Percentiles rank a stretch among this genome's conserved stretches.
These are phyloP conservation scores for Ophthalmolycus amberensis DNA, from an alignment of 2,113 vertebrate genomes.

Conservation along the genomic window DNA sequence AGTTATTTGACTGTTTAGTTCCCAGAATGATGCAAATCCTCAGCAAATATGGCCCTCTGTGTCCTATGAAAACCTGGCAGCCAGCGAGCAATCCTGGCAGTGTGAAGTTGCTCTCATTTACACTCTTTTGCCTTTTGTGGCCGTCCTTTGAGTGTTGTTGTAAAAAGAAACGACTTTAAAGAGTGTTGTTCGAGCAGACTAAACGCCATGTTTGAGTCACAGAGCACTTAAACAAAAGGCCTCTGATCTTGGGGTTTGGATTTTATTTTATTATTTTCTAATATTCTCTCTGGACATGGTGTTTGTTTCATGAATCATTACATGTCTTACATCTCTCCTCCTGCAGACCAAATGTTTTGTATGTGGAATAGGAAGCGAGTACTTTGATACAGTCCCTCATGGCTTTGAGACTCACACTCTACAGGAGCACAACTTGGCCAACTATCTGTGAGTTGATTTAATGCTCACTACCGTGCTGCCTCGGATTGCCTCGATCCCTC, in stretches of 20 bases:
- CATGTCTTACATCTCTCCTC: constrained; percentile 31
- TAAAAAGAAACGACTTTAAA: constrained; percentile 1
- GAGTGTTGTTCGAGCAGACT: background rate
- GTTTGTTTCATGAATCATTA: constrained; percentile 29
- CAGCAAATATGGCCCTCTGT: background rate
- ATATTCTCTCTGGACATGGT: background rate
- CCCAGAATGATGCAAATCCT: background rate
- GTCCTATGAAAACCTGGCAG: constrained; percentile 17
- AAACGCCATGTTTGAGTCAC: constrained; percentile 34
- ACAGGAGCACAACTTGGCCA: constrained; percentile 84
- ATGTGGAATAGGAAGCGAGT: constrained; percentile 84
- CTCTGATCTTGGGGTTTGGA: background rate
- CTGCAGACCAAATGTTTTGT: constrained; percentile 85
- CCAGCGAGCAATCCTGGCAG: background rate
- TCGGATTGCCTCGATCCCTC: background rate
- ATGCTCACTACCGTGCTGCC: background rate
- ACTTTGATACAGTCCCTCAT: constrained; percentile 83
- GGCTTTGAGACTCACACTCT: constrained; percentile 84
- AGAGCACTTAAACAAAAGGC: background rate
- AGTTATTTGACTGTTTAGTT: constrained; percentile 2
- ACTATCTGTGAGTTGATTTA: constrained; percentile 78
- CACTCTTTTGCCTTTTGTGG: constrained; percentile 7
- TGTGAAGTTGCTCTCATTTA: constrained; percentile 13
- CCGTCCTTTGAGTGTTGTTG: constrained; percentile 6
- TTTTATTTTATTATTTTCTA: background rate